Percentiles rank a stretch among this genome's conserved stretches.
Evolutionary conservation across 2,888 invertebrate species (phyloP).

Genomic region (Heliconius charithonia): DNA sequence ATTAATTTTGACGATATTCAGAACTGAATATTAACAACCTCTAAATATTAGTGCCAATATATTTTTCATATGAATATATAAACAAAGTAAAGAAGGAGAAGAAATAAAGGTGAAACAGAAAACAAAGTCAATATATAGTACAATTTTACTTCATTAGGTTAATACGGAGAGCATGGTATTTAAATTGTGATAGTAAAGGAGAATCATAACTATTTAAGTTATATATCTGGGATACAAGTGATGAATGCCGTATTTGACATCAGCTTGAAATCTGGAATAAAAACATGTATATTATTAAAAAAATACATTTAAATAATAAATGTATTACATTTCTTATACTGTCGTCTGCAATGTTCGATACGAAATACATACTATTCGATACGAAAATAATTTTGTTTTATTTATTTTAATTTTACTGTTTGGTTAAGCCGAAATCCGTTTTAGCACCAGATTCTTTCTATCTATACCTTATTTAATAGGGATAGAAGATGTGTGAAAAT

Average conservation of each 20-base stretch:
- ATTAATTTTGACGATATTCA: background rate
- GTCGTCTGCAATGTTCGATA: too few relatives aligned
- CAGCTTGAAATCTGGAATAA: constrained; percentile 72
- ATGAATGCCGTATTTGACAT: constrained; percentile 73
- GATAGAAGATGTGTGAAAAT: background rate
- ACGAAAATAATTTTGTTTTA: too few relatives aligned
- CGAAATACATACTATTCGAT: too few relatives aligned
- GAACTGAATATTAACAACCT: too few relatives aligned
- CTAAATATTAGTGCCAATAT: too few relatives aligned
- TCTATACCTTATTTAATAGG: background rate
- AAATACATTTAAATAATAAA: too few relatives aligned
- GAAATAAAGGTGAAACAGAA: background rate
- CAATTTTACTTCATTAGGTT: background rate
- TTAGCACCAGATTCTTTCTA: background rate
- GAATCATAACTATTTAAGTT: background rate
- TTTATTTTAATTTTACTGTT: too few relatives aligned
- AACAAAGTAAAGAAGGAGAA: too few relatives aligned
- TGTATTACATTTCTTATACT: too few relatives aligned
- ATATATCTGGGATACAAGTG: constrained; percentile 64
- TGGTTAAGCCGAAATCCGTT: too few relatives aligned
- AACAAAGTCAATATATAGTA: background rate
- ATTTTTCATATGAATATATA: too few relatives aligned
- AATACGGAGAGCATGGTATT: background rate
- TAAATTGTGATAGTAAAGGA: background rate
- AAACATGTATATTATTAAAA: background rate